Base-by-base conservation (phyloP, 2,797 vertebrate species). In the Hyperoplus immaculatus region DNA sequence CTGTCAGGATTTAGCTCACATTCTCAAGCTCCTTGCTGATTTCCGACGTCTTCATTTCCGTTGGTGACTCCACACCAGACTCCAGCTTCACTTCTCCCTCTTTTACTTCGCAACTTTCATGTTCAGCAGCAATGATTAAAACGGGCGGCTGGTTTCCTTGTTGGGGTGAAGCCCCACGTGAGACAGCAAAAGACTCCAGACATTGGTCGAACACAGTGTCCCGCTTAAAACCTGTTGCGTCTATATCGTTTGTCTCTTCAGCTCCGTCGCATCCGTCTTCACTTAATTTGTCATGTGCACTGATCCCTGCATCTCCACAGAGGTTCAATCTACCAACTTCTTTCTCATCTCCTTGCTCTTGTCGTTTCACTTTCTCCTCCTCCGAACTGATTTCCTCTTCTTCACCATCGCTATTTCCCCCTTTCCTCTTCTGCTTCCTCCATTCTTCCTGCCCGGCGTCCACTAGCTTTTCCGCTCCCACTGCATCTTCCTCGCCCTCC, bases 1-100 rank as follows among this genome's bases (percentile, higher is more conserved):
- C 0, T 4, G 6, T 53, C 10, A 39, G 16, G 11, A 5, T 59
- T 7, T 8, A 7, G 56, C 89, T 86, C 72, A 93, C 92, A 86
- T 85, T 63, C 12, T 39, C 56, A 11, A 41, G 54, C n/a, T 82
- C 64, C 47, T 61, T 45, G 38, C 49, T 62, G 12, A 42, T 14
- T n/a, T 68, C 51, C 71, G 63, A 41, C n/a, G 51, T 50, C 15
- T 68, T 74, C 4, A 15, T 67, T 65, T 65, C 59, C 8, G 64
- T 2, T n/a, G 41, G 16, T 43, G 41, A 29, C 46, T 83, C 76
- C 53, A 62, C 57, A 54, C 53, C 15, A 6, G 36, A n/a, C 8
- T 67, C 21, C 21, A 2, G 8, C 54, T 21, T 63, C 21, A n/a
- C 50, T 10, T 58, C 71, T 29, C 16, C 54, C 8, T 75, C 55